Conservation (phyloP, 2,888 invertebrate species). For the Chaitophorus viminalis region DNA sequence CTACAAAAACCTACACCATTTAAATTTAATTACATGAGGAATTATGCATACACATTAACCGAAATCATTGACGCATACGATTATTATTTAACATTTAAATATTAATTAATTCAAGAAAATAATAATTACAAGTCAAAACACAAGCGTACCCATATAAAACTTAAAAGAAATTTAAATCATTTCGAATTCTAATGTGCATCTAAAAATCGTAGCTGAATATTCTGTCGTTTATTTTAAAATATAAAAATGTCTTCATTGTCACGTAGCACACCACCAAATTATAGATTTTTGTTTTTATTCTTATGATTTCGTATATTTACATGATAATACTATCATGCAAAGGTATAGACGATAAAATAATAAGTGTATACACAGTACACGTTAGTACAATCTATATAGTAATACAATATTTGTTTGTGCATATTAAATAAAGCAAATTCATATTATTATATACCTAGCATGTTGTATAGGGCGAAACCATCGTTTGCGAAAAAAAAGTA, state of each 20-base stretch:
- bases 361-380: too few relatives aligned
- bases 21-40: slow-evolving; percentile 27
- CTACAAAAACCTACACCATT: neutral
- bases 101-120: slow-evolving; percentile 23
- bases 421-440: too few relatives aligned
- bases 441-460: too few relatives aligned
- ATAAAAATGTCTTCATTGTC: neutral
- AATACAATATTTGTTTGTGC: too few relatives aligned
- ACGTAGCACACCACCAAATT: neutral
- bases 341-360: too few relatives aligned
- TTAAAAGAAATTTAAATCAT: neutral
- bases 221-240: neutral
- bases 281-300: neutral
- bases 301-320: neutral
- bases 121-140: neutral
- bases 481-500: too few relatives aligned
- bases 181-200: neutral
- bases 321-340: too few relatives aligned
- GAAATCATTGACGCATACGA: slow-evolving; percentile 21
- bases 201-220: neutral
- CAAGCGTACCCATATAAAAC: neutral
- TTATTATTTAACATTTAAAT: slow-evolving; percentile 41
- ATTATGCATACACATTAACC: slow-evolving; percentile 39
- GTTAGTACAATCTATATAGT: too few relatives aligned
- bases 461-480: too few relatives aligned